phyloP scores from a whole-genome alignment of 2,113 vertebrate species.

The Sprattus sprattus region DNA sequence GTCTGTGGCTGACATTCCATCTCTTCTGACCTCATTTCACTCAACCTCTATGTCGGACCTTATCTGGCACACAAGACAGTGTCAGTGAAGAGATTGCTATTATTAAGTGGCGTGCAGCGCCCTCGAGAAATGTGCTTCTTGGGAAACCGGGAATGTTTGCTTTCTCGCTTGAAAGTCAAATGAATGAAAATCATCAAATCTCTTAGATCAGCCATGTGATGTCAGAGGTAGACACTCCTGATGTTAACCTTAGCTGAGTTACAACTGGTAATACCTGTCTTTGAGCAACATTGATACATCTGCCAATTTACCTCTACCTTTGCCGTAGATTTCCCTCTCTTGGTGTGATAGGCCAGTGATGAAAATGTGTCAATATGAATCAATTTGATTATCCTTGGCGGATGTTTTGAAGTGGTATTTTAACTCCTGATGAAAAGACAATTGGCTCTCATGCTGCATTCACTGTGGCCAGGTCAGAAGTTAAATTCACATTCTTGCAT shows the following conservation, averaged over 20 bases:
- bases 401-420: neutral
- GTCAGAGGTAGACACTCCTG: neutral
- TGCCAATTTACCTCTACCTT: too few species aligned
- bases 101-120: constrained; percentile 50
- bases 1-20: constrained; percentile 40
- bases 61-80: constrained; percentile 46
- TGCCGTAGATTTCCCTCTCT: too few species aligned
- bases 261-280: constrained; percentile 17
- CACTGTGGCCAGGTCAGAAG: neutral
- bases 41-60: neutral
- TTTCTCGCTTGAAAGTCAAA: constrained; percentile 12
- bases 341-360: neutral
- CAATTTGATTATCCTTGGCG: neutral
- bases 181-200: constrained; percentile 8
- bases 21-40: neutral
- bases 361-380: neutral
- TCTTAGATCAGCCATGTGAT: neutral
- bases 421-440: neutral
- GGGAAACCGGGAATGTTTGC: constrained; percentile 17
- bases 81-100: constrained; percentile 33
- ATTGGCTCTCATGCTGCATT: neutral
- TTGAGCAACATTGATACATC: neutral
- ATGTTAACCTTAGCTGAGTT: neutral
- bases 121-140: constrained; percentile 26
- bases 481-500: neutral